Conservation (phyloP, 2,888 invertebrate genomes). For the Tetragonisca angustula region DNA sequence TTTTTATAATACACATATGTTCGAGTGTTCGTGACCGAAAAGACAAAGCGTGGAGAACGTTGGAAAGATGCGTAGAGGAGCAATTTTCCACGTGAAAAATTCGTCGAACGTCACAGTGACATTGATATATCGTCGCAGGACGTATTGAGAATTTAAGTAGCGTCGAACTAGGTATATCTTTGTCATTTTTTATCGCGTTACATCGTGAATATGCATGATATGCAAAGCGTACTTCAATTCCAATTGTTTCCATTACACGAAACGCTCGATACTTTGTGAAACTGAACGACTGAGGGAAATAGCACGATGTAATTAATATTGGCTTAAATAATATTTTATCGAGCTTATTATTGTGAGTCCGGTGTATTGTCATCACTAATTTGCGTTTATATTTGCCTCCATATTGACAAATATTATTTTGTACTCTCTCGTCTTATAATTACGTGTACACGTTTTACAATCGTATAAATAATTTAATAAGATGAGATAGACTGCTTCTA, state of each 20-base stretch:
- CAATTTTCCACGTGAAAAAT: conserved; percentile 21
- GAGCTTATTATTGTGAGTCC: not conserved
- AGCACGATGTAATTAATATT: not conserved
- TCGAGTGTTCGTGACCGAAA: too few species aligned
- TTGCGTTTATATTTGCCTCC: not conserved
- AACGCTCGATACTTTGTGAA: not conserved
- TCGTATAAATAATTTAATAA: not conserved
- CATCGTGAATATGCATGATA: not conserved
- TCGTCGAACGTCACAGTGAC: not conserved
- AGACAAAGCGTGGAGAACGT: not conserved
- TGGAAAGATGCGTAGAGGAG: not conserved
- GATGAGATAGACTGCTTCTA: not conserved
- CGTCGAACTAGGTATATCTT: not conserved
- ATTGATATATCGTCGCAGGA: conserved; percentile 3
- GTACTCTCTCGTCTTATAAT: not conserved
- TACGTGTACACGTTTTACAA: too few species aligned
- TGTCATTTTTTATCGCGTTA: not conserved
- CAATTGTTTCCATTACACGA: not conserved
- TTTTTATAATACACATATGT: too few species aligned
- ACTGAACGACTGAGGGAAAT: not conserved
- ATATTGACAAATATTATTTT: not conserved
- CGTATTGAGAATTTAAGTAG: conserved; percentile 14
- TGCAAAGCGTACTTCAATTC: conserved; percentile 4
- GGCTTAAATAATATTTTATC: not conserved
- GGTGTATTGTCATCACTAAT: not conserved